Base-by-base conservation (phyloP, 2,797 vertebrate species). In the Pterois miles region DNA sequence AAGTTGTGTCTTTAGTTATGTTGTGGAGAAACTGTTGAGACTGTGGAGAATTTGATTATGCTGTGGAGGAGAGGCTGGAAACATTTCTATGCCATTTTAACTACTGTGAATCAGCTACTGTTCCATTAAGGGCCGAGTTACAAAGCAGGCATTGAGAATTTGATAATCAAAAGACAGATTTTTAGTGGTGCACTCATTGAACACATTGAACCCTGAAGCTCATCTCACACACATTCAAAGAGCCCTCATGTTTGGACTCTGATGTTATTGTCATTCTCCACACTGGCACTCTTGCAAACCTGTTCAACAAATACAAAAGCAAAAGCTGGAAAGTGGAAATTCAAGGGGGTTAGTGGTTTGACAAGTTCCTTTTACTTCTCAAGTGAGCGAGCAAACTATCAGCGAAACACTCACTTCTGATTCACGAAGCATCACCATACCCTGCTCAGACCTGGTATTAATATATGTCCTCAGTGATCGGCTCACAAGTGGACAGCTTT, bases 351-450 rank as follows among this genome's bases (percentile, higher is more conserved):
- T 50, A 6, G 36, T 22, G 48, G 68, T 54, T 74, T 64, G 22
- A 76, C 69, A 23, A 65, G 50, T 46, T 36, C 53, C 60, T 82
- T 82, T 23, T 64, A 43, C 63, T 67, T 71, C 31, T 62, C n/a
- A 40, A 65, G 46, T 43, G 69, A 85, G 59, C 16, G 4, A 43
- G 46, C 67, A 75, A 38, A 71, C 53, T 69, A 65, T 60, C 64
- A 69, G 60, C n/a, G 58, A 22, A 71, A 52, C 65, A 72, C 58
- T 65, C 4, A 16, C 64, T 69, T 46, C n/a, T 71, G 58, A 62
- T 36, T 64, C 22, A 1, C 72, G 66, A 57, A 53, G 52, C 14
- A 2, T 68, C 14, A 48, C 58, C 65, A n/a, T n/a, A n/a, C n/a
- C n/a, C n/a, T n/a, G n/a, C n/a, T n/a, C n/a, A n/a, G n/a, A n/a